phyloP scores from a whole-genome alignment of 2,113 vertebrate species.

The Sturnus vulgaris region DNA sequence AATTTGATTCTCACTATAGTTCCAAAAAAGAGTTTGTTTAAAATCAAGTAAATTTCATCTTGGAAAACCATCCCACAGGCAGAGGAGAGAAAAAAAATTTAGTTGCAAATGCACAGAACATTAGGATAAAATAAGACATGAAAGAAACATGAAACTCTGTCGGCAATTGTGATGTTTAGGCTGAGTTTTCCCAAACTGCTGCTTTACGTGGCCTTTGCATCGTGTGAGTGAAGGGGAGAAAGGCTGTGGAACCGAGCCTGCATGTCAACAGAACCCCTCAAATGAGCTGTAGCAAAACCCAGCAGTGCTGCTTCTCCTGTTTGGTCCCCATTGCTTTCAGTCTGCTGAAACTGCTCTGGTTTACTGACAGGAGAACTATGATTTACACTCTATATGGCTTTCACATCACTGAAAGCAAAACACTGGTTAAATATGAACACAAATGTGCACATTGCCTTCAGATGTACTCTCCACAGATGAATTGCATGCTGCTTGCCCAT shows the following conservation, averaged over 20 bases:
- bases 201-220: not conserved
- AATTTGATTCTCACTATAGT: not conserved
- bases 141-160: not conserved
- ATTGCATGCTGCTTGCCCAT: not conserved
- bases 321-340: not conserved
- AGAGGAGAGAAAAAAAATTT: not conserved
- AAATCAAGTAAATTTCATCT: not conserved
- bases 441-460: not conserved
- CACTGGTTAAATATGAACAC: not conserved
- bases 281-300: not conserved
- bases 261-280: not conserved
- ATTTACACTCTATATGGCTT: not conserved
- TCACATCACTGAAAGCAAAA: not conserved
- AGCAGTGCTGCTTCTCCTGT: rapidly evolving
- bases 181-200: not conserved
- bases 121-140: not conserved
- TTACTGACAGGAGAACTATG: not conserved
- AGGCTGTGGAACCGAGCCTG: too few species aligned
- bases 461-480: not conserved
- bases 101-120: not conserved
- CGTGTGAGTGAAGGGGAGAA: not conserved
- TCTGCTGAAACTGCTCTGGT: not conserved
- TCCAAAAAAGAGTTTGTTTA: not conserved
- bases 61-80: not conserved
- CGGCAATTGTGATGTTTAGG: not conserved